Evolutionary conservation across 2,888 invertebrate species (phyloP).

Genomic region (Balanococcus diminutus): DNA sequence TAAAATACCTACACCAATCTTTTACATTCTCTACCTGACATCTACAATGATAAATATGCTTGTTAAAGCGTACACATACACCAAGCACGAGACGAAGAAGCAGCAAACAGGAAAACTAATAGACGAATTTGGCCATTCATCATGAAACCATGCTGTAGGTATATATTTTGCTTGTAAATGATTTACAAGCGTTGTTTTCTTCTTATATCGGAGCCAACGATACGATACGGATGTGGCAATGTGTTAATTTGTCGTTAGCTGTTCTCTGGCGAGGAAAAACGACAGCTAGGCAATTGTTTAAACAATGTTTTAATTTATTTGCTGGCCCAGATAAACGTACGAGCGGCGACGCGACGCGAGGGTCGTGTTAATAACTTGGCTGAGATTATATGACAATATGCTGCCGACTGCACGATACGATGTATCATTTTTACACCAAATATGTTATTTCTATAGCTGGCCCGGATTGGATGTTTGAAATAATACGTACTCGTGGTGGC

Average conservation of each 20-base stretch:
- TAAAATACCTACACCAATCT: background rate
- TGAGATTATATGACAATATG: background rate
- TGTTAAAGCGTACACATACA: background rate
- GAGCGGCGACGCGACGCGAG: background rate
- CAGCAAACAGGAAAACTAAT: background rate
- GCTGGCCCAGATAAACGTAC: background rate
- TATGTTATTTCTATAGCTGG: background rate
- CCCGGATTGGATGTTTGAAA: background rate
- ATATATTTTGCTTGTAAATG: background rate
- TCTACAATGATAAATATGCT: conserved; percentile 16
- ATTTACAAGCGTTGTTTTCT: background rate
- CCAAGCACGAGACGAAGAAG: background rate
- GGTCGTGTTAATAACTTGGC: background rate
- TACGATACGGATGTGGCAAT: background rate
- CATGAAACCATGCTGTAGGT: background rate
- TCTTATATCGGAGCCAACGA: background rate
- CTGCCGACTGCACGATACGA: background rate
- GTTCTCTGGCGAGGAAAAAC: background rate
- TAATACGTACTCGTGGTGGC: background rate
- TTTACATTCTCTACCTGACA: background rate
- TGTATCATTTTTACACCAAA: background rate
- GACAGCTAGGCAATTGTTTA: conserved; percentile 19
- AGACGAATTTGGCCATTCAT: conserved; percentile 24
- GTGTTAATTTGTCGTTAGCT: conserved; percentile 22
- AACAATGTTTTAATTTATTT: conserved; percentile 14